Percentiles rank a stretch among this genome's conserved stretches.
Evolutionary conservation across 1,140 invertebrate genomes (phyloP).

Genomic region (Trichonephila clavipes): DNA sequence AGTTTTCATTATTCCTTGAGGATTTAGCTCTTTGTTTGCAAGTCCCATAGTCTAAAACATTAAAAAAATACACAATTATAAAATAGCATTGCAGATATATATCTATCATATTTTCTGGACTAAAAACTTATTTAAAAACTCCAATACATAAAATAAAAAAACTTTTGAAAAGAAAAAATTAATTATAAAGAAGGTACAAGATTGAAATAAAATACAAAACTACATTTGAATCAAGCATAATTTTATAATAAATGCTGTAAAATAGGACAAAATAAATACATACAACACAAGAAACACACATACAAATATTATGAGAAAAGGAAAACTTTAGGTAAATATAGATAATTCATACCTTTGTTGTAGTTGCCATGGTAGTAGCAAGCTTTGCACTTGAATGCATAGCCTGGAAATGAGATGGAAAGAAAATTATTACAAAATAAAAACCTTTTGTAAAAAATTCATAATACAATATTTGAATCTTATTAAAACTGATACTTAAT

Average conservation of each 20-base stretch:
- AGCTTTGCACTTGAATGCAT: slow-evolving; percentile 67
- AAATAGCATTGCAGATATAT: background rate
- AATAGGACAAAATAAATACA: too few relatives aligned
- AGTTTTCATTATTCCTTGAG: slow-evolving; percentile 89
- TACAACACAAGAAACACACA: too few relatives aligned
- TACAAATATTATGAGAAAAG: too few relatives aligned
- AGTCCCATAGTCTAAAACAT: slow-evolving; percentile 87
- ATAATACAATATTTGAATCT: too few relatives aligned
- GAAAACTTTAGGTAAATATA: background rate
- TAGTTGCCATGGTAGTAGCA: slow-evolving; percentile 63
- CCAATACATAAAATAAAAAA: too few relatives aligned
- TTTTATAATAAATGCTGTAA: too few relatives aligned
- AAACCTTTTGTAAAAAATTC: too few relatives aligned
- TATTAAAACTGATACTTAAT: too few relatives aligned
- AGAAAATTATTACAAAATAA: background rate
- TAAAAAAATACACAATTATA: background rate
- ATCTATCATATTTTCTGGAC: too few relatives aligned
- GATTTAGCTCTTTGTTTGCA: slow-evolving; percentile 94
- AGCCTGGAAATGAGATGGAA: slow-evolving; percentile 47
- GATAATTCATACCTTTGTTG: slow-evolving; percentile 55
- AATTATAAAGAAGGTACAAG: background rate
- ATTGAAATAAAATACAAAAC: background rate
- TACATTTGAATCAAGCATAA: background rate
- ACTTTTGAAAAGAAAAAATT: background rate
- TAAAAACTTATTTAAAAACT: background rate